A percentile compares a stretch with the other conserved stretches of the same genome.
These are phyloP conservation scores for Cinara cedri DNA, from an alignment of 2,888 invertebrate genomes.

Conservation along the genomic window DNA sequence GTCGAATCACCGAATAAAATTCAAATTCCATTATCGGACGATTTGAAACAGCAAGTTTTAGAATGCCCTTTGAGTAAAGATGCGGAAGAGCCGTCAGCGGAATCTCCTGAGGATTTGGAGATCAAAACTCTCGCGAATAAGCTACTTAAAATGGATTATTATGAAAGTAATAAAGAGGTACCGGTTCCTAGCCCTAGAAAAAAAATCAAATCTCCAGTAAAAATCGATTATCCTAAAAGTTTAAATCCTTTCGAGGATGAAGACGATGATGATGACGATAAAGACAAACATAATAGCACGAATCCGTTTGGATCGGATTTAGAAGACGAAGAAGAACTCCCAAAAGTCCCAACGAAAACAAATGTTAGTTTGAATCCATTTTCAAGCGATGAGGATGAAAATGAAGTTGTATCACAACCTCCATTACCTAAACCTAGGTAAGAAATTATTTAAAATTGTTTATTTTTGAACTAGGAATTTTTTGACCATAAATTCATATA, in stretches of 20 bases:
- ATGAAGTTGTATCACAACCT: conserved; percentile 59
- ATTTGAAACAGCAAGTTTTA: conserved; percentile 43
- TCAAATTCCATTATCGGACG: conserved; percentile 23
- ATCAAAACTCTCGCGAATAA: conserved; percentile 50
- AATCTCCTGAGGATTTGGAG: conserved; percentile 44
- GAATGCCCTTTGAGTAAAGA: not conserved
- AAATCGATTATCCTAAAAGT: conserved; percentile 73
- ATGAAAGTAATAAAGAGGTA: conserved; percentile 46
- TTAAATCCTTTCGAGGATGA: conserved; percentile 80
- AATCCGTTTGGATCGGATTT: conserved; percentile 76
- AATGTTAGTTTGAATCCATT: conserved; percentile 73
- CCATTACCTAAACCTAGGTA: conserved; percentile 66
- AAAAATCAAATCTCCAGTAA: conserved; percentile 42
- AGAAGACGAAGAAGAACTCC: conserved; percentile 67
- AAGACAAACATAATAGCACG: conserved; percentile 62
- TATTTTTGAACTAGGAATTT: too few species aligned
- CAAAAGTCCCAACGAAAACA: conserved; percentile 60
- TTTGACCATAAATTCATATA: too few species aligned
- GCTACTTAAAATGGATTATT: conserved; percentile 52
- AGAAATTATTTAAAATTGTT: conserved; percentile 54
- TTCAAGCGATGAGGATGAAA: conserved; percentile 71
- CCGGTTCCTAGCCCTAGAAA: conserved; percentile 54
- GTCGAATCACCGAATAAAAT: not conserved
- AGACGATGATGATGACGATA: conserved; percentile 63
- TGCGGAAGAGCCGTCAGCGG: not conserved